Percentiles rank a stretch among this genome's conserved stretches.
Evolutionary conservation across 2,797 vertebrate genomes (phyloP).

Genomic region (Anguilla megastoma): DNA sequence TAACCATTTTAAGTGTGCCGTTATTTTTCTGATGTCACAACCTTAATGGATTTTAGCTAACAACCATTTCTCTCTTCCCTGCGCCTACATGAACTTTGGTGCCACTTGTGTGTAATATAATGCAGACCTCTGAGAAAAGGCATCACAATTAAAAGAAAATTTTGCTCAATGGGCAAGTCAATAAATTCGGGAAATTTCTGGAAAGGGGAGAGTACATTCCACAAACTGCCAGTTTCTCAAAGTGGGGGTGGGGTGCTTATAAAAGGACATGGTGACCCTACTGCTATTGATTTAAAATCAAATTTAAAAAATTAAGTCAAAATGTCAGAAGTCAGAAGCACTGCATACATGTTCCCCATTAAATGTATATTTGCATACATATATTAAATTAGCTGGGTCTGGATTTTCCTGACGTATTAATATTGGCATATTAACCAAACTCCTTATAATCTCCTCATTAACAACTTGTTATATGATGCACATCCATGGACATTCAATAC

Average conservation of each 20-base stretch:
- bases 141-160: neutral
- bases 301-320: neutral
- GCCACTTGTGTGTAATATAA: neutral
- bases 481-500: too few species aligned
- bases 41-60: neutral
- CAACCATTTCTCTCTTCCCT: neutral
- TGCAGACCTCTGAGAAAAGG: neutral
- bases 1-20: neutral
- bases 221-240: neutral
- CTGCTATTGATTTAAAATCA: neutral
- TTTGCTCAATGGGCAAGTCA: neutral
- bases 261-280: neutral
- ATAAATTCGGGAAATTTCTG: neutral
- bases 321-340: neutral
- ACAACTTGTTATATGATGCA: too few species aligned
- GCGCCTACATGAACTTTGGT: neutral
- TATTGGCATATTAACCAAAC: too few species aligned
- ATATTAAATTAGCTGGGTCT: neutral
- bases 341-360: neutral
- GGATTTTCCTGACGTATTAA: too few species aligned
- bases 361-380: neutral
- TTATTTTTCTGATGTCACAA: neutral
- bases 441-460: too few species aligned
- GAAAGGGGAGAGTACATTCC: neutral
- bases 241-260: neutral